Conservation (phyloP, 2,113 vertebrate species). For the Oncorhynchus mykiss region DNA sequence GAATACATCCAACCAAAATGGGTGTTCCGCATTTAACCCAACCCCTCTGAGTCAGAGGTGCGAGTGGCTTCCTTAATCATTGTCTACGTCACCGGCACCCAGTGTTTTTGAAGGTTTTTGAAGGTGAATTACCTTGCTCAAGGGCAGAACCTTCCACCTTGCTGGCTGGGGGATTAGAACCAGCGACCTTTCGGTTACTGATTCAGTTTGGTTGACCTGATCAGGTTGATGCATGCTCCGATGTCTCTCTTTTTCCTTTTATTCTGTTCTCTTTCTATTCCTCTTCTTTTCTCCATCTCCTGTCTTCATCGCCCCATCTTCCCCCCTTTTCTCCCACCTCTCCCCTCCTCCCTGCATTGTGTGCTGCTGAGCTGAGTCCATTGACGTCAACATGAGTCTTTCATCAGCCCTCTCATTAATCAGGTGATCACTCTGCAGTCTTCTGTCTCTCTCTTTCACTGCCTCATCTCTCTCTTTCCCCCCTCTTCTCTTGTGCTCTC, state of each 20-base stretch:
- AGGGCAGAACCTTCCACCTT: no score
- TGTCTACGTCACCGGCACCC: no score
- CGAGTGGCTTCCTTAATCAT: no score
- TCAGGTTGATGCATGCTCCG: not conserved
- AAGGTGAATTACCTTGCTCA: no score
- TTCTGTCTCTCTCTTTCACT: not conserved
- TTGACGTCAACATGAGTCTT: slow-evolving; percentile 42
- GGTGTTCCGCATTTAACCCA: no score
- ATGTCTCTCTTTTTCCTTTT: not conserved
- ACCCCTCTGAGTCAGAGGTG: no score
- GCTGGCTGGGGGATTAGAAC: no score
- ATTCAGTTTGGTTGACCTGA: no score
- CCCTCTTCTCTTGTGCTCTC: not conserved
- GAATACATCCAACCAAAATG: no score
- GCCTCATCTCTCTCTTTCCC: not conserved
- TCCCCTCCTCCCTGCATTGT: slow-evolving; percentile 18
- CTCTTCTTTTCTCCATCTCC: not conserved
- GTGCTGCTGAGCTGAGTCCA: not conserved
- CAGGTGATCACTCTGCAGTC: slow-evolving; percentile 13
- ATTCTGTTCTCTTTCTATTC: not conserved
- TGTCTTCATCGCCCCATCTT: not conserved
- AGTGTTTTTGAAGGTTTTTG: no score
- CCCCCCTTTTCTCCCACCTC: not conserved
- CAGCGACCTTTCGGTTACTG: no score
- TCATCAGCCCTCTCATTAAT: slow-evolving; percentile 38